These are phyloP conservation scores for Trichonephila inaurata DNA, from an alignment of 1,140 invertebrate species.

Conservation along the genomic window DNA sequence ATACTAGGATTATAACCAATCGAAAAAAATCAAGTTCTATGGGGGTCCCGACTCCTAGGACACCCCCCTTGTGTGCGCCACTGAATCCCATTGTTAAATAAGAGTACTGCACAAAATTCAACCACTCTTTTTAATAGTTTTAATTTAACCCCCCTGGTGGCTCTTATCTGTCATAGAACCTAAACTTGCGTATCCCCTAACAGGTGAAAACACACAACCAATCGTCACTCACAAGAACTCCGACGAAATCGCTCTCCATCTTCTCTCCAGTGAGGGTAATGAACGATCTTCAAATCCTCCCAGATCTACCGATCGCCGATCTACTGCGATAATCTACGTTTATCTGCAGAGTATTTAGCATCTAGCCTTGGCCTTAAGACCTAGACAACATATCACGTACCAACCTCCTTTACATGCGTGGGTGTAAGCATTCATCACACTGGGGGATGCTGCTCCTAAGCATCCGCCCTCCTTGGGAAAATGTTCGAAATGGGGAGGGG, in stretches of 20 bases:
- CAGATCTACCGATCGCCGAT: neutral
- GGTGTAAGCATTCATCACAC: conserved; percentile 46
- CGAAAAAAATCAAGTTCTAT: no score
- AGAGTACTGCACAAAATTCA: no score
- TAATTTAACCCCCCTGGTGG: neutral
- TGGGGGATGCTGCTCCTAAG: neutral
- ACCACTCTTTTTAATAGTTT: neutral
- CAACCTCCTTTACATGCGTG: conserved; percentile 37
- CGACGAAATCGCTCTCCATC: neutral
- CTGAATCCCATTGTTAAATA: no score
- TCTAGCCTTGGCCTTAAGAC: conserved; percentile 29
- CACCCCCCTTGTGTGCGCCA: no score
- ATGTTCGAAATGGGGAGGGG: conserved; percentile 19
- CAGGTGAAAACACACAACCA: neutral
- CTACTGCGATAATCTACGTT: neutral
- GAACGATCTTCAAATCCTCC: neutral
- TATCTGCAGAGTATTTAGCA: conserved; percentile 21
- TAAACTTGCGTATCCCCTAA: neutral
- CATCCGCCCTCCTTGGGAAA: conserved; percentile 28
- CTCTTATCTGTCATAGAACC: neutral
- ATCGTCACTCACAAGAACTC: neutral
- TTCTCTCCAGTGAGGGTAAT: neutral
- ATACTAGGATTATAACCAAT: no score
- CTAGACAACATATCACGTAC: neutral
- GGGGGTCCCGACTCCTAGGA: no score